phyloP scores from a whole-genome alignment of 2,113 vertebrate genomes.

The Nyctereutes procyonoides region DNA sequence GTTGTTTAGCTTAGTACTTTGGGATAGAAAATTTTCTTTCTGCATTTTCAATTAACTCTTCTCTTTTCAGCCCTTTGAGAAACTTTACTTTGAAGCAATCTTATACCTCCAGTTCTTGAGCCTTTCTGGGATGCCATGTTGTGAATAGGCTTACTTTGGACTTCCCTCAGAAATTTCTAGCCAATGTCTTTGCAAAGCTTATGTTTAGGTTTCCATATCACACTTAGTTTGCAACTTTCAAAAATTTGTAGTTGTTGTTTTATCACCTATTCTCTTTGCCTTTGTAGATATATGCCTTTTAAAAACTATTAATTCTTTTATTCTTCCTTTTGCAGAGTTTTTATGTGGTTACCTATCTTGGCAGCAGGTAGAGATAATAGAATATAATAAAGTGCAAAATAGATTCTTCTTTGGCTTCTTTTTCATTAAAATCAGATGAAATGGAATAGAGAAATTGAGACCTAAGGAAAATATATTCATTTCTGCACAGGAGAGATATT shows the following conservation, averaged over 20 bases:
- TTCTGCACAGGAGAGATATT: constrained; percentile 32
- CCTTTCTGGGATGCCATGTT: neutral
- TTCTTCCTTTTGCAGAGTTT: constrained; percentile 53
- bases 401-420: constrained; percentile 35
- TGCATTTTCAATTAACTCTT: neutral
- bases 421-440: constrained; percentile 19
- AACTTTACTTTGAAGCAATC: neutral
- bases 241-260: neutral
- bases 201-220: neutral
- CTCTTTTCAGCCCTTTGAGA: neutral
- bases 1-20: neutral
- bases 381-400: constrained; percentile 16
- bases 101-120: neutral
- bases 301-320: neutral
- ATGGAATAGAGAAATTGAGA: constrained; percentile 42
- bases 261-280: neutral
- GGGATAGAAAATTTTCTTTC: neutral
- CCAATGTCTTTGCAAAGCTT: neutral
- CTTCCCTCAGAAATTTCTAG: neutral
- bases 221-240: neutral
- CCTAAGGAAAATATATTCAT: constrained; percentile 57
- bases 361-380: constrained; percentile 17
- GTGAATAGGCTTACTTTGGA: neutral
- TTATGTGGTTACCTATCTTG: constrained; percentile 41
- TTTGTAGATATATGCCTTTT: neutral